phyloP scores from a whole-genome alignment of 2,888 invertebrate genomes.

The Hirtodrosophila cameraria region DNA sequence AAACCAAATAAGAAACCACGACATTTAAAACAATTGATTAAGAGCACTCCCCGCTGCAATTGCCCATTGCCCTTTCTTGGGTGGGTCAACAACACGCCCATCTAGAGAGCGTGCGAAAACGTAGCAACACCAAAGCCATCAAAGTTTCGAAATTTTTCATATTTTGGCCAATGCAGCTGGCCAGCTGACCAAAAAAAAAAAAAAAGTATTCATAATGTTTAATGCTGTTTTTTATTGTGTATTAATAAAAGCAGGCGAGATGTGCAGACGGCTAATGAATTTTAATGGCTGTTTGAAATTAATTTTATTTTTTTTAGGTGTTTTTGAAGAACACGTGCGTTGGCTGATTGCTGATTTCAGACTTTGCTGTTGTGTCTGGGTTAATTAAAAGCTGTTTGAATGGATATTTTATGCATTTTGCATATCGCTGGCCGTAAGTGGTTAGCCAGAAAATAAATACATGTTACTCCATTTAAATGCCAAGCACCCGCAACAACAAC shows the following conservation, averaged over 20 bases:
- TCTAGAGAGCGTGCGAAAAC: constrained; percentile 48
- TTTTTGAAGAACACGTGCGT: constrained; percentile 41
- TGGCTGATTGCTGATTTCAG: constrained; percentile 18
- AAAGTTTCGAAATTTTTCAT: not conserved
- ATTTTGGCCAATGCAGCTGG: constrained; percentile 40
- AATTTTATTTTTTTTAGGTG: not conserved
- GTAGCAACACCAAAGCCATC: constrained; percentile 5
- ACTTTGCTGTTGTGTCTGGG: constrained; percentile 43
- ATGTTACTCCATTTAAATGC: constrained; percentile 56
- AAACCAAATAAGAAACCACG: not conserved
- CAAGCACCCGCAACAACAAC: constrained; percentile 53
- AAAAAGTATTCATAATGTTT: constrained; percentile 13
- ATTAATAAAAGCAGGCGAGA: constrained; percentile 55
- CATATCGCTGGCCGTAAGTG: constrained; percentile 28
- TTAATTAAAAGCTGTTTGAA: constrained; percentile 58
- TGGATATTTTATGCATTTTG: constrained; percentile 48
- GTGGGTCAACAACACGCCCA: constrained; percentile 30
- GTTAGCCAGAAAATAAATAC: not conserved
- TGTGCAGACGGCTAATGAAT: constrained; percentile 69
- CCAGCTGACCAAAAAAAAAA: constrained; percentile 4
- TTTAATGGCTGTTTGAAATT: constrained; percentile 57
- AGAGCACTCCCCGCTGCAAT: too few relatives aligned
- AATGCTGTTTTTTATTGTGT: constrained; percentile 45
- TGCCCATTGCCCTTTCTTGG: constrained; percentile 18
- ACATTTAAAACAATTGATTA: constrained; percentile 11